Evolutionary conservation across 2,113 vertebrate species (phyloP).

Genomic region (Nycticorax nycticorax): DNA sequence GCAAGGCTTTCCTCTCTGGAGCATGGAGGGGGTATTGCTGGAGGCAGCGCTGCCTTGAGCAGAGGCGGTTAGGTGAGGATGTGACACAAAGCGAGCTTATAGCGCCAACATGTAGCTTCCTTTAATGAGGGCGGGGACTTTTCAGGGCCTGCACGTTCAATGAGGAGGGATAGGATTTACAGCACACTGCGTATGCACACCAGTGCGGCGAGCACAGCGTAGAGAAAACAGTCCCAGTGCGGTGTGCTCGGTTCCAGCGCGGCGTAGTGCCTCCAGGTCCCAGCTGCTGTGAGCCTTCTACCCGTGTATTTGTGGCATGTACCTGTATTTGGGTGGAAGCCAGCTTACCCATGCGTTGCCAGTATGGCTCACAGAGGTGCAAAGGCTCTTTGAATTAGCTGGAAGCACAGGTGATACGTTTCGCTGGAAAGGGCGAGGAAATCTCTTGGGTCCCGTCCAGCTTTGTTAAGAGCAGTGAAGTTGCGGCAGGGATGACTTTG

Average conservation of each 20-base stretch:
- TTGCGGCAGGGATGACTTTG: slow-evolving; percentile 17
- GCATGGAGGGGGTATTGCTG: too few relatives aligned
- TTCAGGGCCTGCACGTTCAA: rapidly evolving
- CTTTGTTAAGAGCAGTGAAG: not conserved
- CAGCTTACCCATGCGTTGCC: not conserved
- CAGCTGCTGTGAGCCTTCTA: not conserved
- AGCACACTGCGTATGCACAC: not conserved
- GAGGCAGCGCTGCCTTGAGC: not conserved
- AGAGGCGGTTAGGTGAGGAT: not conserved
- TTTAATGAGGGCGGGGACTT: not conserved
- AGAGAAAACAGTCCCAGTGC: not conserved
- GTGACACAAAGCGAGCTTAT: not conserved
- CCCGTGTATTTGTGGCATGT: not conserved
- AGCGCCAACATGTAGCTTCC: not conserved
- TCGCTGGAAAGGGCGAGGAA: not conserved
- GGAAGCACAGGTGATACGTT: not conserved
- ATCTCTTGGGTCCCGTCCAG: not conserved
- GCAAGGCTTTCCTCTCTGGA: not conserved
- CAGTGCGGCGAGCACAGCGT: rapidly evolving
- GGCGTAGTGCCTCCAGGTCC: not conserved
- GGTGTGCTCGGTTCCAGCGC: rapidly evolving
- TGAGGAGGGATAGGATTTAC: rapidly evolving
- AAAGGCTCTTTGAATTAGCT: not conserved
- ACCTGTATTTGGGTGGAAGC: not conserved
- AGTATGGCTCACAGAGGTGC: not conserved